Base-by-base conservation (phyloP, 2,797 vertebrate species). In the Sparus aurata region DNA sequence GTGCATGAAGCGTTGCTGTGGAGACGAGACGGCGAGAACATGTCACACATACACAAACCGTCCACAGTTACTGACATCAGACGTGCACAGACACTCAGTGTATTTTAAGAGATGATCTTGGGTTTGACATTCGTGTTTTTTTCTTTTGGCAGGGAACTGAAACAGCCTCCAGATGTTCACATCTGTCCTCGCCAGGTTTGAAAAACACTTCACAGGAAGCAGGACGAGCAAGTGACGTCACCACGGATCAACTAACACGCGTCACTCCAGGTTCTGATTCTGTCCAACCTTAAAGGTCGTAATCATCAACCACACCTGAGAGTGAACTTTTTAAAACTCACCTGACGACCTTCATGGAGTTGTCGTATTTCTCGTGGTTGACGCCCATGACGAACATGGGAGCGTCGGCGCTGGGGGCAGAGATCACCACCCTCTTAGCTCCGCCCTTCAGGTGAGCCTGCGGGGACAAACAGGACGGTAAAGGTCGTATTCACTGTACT, bases 341-440 rank as follows among this genome's bases (percentile, higher is more conserved):
- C 97, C 97, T 98, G 90, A 98, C 96, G 4, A 98, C 95, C 87
- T 95, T 95, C 81, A 97, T 93, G 61, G 96, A 96, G 2, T 96
- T 97, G 17, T 98, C 95, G 9, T 98, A 98, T 86, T 97, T 97
- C 6, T 98, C 95, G 13, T 98, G 97, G 94, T 98, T 98, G 91
- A 98, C 97, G 0, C 97, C 97, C 96, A 98, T 97, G 79, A 98
- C 97, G 0, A 97, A 98, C 97, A 98, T 98, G 81, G 97, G 97
- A 65, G 97, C 97, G 72, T 98, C 97, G 1, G 97, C 97, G 20
- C 97, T 98, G 65, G 97, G 97, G 0, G 97, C 97, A 3, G 97
- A 98, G 93, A 98, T 98, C 87, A 98, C 93, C 23, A 98, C 97
- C 68, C 96, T 96, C 87, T 98, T 98, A 18, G 97, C 97, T 0